phyloP scores from a whole-genome alignment of 2,888 invertebrate genomes.

The Acanthosepion esculentum region DNA sequence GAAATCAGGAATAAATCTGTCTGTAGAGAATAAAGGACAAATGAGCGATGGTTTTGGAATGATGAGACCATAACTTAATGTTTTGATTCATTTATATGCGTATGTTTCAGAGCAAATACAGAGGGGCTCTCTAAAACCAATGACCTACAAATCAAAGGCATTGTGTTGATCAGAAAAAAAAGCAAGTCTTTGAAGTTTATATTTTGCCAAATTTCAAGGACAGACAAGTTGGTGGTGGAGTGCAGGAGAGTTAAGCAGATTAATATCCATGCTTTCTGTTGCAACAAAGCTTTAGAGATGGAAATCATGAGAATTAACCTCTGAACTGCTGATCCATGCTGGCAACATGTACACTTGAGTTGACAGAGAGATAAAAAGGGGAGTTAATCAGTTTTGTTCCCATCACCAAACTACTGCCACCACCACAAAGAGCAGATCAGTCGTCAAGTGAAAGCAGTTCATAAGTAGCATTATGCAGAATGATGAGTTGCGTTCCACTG shows the following conservation, averaged over 20 bases:
- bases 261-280: constrained; percentile 33
- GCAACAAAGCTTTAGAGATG: constrained; percentile 9
- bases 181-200: background rate
- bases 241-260: background rate
- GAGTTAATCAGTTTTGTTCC: constrained; percentile 23
- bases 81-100: constrained; percentile 18
- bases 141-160: constrained; percentile 15
- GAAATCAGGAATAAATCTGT: constrained; percentile 20
- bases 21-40: constrained; percentile 2
- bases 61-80: constrained; percentile 33
- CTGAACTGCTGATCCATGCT: constrained; percentile 23
- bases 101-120: constrained; percentile 17
- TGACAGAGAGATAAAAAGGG: constrained; percentile 33
- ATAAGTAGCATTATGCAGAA: background rate
- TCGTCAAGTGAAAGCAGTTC: background rate
- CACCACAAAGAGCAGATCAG: constrained; percentile 20
- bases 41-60: constrained; percentile 33
- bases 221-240: background rate
- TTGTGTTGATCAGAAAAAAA: constrained; percentile 22
- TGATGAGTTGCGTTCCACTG: constrained; percentile 18
- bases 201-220: constrained; percentile 12
- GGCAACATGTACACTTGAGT: constrained; percentile 7
- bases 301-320: background rate
- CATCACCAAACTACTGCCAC: constrained; percentile 18
- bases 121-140: constrained; percentile 1